Conservation (phyloP, 2,888 invertebrate species). For the Bombyx huttoni region DNA sequence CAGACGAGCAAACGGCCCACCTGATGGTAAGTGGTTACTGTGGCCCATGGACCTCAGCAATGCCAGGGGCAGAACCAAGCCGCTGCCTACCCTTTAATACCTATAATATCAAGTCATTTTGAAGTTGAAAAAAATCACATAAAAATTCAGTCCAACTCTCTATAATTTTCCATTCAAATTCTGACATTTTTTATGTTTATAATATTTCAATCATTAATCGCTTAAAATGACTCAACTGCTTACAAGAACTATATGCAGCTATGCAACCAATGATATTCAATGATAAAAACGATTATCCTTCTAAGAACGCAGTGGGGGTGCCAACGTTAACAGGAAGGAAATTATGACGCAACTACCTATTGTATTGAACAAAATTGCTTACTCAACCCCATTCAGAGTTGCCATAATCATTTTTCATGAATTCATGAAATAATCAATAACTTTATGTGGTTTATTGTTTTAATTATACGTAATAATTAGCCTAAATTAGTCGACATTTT, state of each 20-base stretch:
- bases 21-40: too few species aligned
- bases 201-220: neutral
- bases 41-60: too few species aligned
- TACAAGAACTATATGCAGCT: neutral
- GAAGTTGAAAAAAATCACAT: too few species aligned
- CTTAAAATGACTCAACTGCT: neutral
- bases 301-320: constrained; percentile 14
- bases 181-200: neutral
- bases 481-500: neutral
- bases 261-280: constrained; percentile 10
- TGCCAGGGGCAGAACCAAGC: too few species aligned
- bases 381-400: constrained; percentile 16
- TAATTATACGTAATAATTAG: neutral
- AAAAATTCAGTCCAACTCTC: too few species aligned
- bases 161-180: too few species aligned
- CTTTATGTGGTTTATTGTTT: neutral
- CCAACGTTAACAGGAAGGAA: constrained; percentile 21
- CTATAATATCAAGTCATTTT: too few species aligned
- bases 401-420: constrained; percentile 11
- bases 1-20: too few species aligned
- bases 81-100: too few species aligned
- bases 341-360: constrained; percentile 14
- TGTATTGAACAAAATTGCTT: constrained; percentile 19
- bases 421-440: neutral
- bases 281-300: constrained; percentile 20